Evolutionary conservation across 1,140 invertebrate species (phyloP), one percentile per base, ranked within the genome.

Genomic region (Heterodera schachtii): DNA sequence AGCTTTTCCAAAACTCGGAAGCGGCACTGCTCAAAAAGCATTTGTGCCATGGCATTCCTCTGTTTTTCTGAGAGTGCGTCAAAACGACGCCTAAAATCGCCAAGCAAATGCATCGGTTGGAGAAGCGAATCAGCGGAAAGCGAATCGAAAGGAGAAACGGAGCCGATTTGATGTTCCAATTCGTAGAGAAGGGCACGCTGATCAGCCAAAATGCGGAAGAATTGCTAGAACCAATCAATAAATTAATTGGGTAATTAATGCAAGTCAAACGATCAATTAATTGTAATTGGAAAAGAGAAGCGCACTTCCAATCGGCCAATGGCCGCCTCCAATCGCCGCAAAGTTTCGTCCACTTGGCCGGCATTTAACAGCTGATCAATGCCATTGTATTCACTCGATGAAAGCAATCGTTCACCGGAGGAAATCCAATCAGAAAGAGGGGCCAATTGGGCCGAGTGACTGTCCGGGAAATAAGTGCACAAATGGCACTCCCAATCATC

Each of bases 361-460:
- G 52, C 64, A 13, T 84, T 81, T 60, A 85, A 19, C 71, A 85
- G 9, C 52, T 83, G 16, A n/a, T 77, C 19, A 43, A 44, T 41
- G 69, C 21, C 57, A 49, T 79, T 41, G 74, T 47, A 43, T 82
- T 57, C n/a, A 19, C 44, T 8, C 78, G 67, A 82, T 46, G 43
- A 3, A 57, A 74, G 31, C 16, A 86, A 49, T n/a, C 76, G 21
- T 46, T 86, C 85, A 19, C 79, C 85, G 8, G 31, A 44, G 13
- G 64, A 49, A 8, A 86, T 19, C 85, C 85, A 86, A 57, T 86
- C 16, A 7, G 80, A 79, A 4, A 86, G 78, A 7, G 69, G 13
- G 43, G 21, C 31, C 16, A 86, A 16, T 44, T 78, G 60, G 21
- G 41, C n/a, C 70, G 31, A 31, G 44, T 43, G 5, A 19, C 16